These are phyloP conservation scores for Diachasmimorpha longicaudata DNA, from an alignment of 1,140 invertebrate genomes.

Conservation along the genomic window DNA sequence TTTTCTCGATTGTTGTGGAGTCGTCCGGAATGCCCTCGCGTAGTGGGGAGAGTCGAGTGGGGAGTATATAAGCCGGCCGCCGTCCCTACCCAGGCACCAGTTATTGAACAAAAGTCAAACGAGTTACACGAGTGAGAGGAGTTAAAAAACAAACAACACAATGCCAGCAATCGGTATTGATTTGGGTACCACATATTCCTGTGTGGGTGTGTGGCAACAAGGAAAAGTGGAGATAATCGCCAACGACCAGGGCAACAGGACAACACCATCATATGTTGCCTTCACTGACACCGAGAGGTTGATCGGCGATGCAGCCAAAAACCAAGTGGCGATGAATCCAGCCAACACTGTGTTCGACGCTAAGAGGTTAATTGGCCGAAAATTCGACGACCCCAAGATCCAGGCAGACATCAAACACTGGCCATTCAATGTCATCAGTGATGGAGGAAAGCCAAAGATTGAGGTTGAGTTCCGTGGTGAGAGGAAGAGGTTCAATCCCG, in stretches of 20 bases:
- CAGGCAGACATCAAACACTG: conserved; percentile 81
- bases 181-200: conserved; percentile 81
- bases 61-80: neutral
- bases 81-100: neutral
- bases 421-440: conserved; percentile 77
- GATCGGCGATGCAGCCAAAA: conserved; percentile 76
- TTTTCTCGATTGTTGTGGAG: neutral
- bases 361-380: conserved; percentile 79
- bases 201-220: conserved; percentile 82
- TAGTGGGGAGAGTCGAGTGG: neutral
- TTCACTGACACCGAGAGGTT: conserved; percentile 82
- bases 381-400: conserved; percentile 77
- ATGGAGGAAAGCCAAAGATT: conserved; percentile 77
- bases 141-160: conserved; percentile 32
- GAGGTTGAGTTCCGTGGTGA: conserved; percentile 79
- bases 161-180: conserved; percentile 78
- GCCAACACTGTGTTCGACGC: conserved; percentile 86
- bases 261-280: conserved; percentile 90
- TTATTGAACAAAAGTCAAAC: neutral
- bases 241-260: conserved; percentile 93
- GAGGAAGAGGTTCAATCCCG: conserved; percentile 77
- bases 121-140: neutral
- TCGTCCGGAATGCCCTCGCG: neutral
- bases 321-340: conserved; percentile 83
- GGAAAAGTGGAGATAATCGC: conserved; percentile 93